These are phyloP conservation scores for Notechis scutatus DNA, from an alignment of 2,113 vertebrate genomes.

Conservation along the genomic window DNA sequence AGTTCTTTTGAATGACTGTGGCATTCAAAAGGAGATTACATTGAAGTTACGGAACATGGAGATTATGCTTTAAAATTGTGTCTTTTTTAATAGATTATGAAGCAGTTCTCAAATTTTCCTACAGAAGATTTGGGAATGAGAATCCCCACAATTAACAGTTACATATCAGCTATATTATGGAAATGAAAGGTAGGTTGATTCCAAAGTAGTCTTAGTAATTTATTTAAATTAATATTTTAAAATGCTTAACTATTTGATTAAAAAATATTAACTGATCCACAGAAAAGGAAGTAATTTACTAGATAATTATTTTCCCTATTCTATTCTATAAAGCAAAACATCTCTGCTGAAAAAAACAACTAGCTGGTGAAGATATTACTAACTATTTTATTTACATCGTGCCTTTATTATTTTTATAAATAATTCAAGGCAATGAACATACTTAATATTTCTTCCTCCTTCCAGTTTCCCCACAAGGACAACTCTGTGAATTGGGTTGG, in stretches of 20 bases:
- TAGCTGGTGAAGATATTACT: not conserved
- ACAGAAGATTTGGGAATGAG: not conserved
- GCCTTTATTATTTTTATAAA: not conserved
- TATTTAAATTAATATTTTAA: not conserved
- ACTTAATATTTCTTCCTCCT: not conserved
- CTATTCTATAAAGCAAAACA: not conserved
- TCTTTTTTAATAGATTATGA: not conserved
- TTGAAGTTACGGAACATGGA: not conserved
- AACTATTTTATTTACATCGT: not conserved
- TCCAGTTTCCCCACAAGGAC: not conserved
- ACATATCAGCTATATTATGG: not conserved
- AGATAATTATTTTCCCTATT: not conserved
- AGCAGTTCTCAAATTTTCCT: not conserved
- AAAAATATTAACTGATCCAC: not conserved
- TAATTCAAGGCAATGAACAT: not conserved
- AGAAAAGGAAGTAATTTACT: not conserved
- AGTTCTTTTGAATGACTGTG: not conserved
- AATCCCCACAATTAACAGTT: not conserved
- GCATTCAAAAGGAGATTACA: not conserved
- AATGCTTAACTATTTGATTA: not conserved
- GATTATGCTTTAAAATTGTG: not conserved
- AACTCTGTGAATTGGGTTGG: not conserved
- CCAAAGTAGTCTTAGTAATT: not conserved
- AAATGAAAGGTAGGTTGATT: not conserved
- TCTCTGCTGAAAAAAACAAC: not conserved